Percentiles rank a stretch among this genome's conserved stretches.
Evolutionary conservation across 23 tunicate species (phyloP).

Genomic region (Phallusia fumigata): DNA sequence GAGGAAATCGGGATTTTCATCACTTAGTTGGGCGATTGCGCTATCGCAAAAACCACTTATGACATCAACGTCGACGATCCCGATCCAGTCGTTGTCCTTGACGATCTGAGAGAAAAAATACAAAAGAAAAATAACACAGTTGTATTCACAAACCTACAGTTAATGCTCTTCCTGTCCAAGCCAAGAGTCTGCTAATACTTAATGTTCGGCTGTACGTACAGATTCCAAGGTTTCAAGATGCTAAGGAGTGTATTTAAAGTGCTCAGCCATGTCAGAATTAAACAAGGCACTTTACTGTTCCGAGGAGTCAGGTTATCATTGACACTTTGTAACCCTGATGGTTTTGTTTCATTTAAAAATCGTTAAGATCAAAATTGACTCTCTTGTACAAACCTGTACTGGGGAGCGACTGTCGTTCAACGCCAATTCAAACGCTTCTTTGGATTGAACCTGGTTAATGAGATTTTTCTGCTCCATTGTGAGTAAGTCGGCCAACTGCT

Average conservation of each 20-base stretch:
- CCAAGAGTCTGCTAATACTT: no score
- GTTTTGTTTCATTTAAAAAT: not conserved
- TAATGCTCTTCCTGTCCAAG: no score
- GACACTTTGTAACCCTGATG: not conserved
- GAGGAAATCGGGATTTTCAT: not conserved
- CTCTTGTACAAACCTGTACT: not conserved
- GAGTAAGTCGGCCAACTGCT: not conserved
- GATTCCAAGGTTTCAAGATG: no score
- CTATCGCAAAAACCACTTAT: not conserved
- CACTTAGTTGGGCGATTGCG: not conserved
- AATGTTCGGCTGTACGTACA: no score
- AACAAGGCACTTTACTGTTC: no score
- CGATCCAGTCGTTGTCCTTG: not conserved
- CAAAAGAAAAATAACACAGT: no score
- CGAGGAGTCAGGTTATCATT: no score
- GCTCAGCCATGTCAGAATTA: no score
- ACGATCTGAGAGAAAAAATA: no score
- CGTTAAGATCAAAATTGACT: not conserved
- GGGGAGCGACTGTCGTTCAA: not conserved
- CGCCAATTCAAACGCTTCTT: constrained; percentile 9
- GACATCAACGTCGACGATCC: not conserved
- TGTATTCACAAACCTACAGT: no score
- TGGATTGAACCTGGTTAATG: not conserved
- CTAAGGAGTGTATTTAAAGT: no score
- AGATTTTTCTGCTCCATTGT: not conserved